phyloP scores from a whole-genome alignment of 2,113 vertebrate species.

The Gambusia holbrooki region DNA sequence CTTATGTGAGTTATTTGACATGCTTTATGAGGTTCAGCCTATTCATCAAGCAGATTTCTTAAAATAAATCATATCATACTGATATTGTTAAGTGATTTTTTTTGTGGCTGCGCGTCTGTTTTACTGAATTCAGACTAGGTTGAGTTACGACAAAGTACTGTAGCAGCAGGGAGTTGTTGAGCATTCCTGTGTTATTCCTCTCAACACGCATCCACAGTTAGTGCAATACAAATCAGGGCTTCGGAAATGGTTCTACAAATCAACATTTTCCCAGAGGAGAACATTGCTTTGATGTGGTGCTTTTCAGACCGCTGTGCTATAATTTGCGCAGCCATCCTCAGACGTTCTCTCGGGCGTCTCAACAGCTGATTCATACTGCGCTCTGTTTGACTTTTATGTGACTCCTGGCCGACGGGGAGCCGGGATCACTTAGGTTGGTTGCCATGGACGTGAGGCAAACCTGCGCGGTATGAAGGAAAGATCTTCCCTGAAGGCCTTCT shows the following conservation, averaged over 20 bases:
- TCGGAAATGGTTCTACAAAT: constrained; percentile 35
- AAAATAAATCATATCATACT: background rate
- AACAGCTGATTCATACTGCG: constrained; percentile 56
- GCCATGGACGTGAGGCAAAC: constrained; percentile 72
- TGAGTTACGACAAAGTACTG: constrained; percentile 8
- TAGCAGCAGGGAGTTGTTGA: constrained; percentile 10
- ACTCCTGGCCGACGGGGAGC: constrained; percentile 38
- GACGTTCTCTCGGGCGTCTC: constrained; percentile 36
- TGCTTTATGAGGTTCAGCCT: background rate
- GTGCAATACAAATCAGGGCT: background rate
- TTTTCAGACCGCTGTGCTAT: constrained; percentile 19
- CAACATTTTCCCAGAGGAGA: constrained; percentile 30
- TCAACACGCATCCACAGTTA: constrained; percentile 20
- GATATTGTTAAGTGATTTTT: background rate
- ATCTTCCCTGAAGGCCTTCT: constrained; percentile 55
- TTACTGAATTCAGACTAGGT: background rate
- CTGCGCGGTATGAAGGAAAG: constrained; percentile 46
- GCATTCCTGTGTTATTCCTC: constrained; percentile 2
- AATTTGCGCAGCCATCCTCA: constrained; percentile 25
- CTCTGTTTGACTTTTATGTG: constrained; percentile 52
- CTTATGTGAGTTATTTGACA: background rate
- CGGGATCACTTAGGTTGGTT: constrained; percentile 62
- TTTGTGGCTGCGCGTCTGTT: background rate
- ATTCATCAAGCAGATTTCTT: background rate
- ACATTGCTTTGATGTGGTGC: constrained; percentile 43